Evolutionary conservation across 2,888 invertebrate genomes (phyloP).

Genomic region (Lasioglossum oenotherae): DNA sequence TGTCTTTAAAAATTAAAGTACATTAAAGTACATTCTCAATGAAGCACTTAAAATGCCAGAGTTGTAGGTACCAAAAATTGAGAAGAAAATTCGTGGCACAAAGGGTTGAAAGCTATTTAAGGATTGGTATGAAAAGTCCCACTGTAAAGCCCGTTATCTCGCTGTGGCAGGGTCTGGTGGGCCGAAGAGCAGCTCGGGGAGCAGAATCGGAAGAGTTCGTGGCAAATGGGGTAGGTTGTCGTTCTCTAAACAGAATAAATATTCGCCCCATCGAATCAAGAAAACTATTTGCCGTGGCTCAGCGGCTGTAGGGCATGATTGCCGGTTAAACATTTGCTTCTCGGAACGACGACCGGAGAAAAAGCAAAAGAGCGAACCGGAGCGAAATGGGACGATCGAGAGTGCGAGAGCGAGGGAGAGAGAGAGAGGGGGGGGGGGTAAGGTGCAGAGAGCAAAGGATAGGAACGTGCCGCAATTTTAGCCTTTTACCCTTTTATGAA

Average conservation of each 20-base stretch:
- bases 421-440: no score
- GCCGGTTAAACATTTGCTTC: slow-evolving; percentile 45
- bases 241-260: slow-evolving; percentile 41
- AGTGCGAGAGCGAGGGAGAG: background rate
- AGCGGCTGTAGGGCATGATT: slow-evolving; percentile 46
- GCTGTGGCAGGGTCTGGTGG: background rate
- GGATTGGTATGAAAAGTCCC: background rate
- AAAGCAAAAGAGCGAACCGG: slow-evolving; percentile 17
- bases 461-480: slow-evolving; percentile 64
- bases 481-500: slow-evolving; percentile 71
- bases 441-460: background rate
- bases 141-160: background rate
- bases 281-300: slow-evolving; percentile 55
- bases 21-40: no score
- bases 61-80: accelerated
- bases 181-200: background rate
- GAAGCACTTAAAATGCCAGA: no score
- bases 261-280: slow-evolving; percentile 49
- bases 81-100: background rate
- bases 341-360: slow-evolving; percentile 14
- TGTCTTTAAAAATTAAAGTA: no score
- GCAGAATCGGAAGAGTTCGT: slow-evolving; percentile 9
- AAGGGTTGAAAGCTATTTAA: background rate
- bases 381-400: background rate
- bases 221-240: slow-evolving; percentile 28